Evolutionary conservation across 1,140 invertebrate genomes (phyloP).

Genomic region (Drosophila mauritiana): DNA sequence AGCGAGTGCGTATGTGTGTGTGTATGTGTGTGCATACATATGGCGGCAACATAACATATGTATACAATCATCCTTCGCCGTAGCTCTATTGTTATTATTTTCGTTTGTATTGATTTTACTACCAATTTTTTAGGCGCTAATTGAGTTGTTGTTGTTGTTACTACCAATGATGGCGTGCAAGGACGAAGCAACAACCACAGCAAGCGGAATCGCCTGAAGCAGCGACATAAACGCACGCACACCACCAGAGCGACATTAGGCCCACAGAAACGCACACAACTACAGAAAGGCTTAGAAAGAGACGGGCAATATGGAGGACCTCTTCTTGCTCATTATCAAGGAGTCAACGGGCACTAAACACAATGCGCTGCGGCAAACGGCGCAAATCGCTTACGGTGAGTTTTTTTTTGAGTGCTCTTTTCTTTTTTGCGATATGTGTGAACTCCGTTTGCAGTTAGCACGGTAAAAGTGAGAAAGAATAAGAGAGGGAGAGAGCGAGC

Average conservation of each 20-base stretch:
- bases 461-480: constrained; percentile 1
- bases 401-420: not conserved
- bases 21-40: constrained; percentile 13
- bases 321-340: constrained; percentile 91
- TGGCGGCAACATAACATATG: constrained; percentile 39
- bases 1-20: constrained; percentile 3
- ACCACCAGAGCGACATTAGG: constrained; percentile 7
- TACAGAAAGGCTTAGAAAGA: constrained; percentile 6
- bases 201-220: constrained; percentile 5
- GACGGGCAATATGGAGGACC: constrained; percentile 90
- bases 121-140: constrained; percentile 46
- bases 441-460: constrained; percentile 4
- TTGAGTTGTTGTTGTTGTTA: constrained; percentile 64
- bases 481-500: not conserved
- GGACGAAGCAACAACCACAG: constrained; percentile 1
- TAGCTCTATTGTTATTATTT: constrained; percentile 8
- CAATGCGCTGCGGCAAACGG: constrained; percentile 89
- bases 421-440: constrained; percentile 18
- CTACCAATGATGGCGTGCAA: constrained; percentile 36
- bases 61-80: constrained; percentile 26
- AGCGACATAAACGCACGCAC: constrained; percentile 22
- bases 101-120: constrained; percentile 73
- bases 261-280: constrained; percentile 3
- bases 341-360: constrained; percentile 91
- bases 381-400: constrained; percentile 92